Base-by-base conservation (phyloP, 64 coral and sea anemone genomes). In the Stylophora pistillata region DNA sequence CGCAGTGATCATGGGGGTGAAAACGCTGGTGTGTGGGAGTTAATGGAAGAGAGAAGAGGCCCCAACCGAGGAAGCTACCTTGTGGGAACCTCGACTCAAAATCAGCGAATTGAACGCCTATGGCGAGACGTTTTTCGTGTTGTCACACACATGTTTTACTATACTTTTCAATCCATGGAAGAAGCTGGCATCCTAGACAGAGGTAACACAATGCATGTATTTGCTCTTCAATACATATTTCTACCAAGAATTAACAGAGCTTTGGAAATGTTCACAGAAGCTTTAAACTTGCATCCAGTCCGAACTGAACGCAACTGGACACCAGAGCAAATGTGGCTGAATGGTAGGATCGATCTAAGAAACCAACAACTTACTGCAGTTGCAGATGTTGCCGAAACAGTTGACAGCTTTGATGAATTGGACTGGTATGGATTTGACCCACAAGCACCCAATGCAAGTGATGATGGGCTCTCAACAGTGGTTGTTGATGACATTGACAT, bases 41-140 rank as follows among this genome's bases (percentile, higher is more conserved):
- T 88, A 27, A 88, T 88, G 86, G 54, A 65, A 31, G 58, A 72
- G 7, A 74, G 32, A 30, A 83, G 78, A 75, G 89, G 89, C 26
- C 41, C 78, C 70, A 91, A 91, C 28, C 73, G 89, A 70, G 89
- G 89, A 33, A 85, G 78, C 73, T 91, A 74, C 80, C 61, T 91
- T 28, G 88, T 73, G 63, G 89, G 79, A 15, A 62, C 89, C 75
- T 91, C 89, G 17, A 91, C 89, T 37, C 79, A 82, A 26, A 91
- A 91, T 72, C 89, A 91, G 34, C 71, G 89, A 30, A 84, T 91
- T 41, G 89, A 91, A 52, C 78, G 80, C 18, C 72, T 91, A 10
- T 91, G 89, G 80, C 65, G 80, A 61, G 80, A 91, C 30, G 79
- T 91, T 55, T 91, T 91, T 76, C 26, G 89, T 32, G 81, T 54